Evolutionary conservation across 2,797 vertebrate species (phyloP).

Genomic region (Pelodytes ibericus): DNA sequence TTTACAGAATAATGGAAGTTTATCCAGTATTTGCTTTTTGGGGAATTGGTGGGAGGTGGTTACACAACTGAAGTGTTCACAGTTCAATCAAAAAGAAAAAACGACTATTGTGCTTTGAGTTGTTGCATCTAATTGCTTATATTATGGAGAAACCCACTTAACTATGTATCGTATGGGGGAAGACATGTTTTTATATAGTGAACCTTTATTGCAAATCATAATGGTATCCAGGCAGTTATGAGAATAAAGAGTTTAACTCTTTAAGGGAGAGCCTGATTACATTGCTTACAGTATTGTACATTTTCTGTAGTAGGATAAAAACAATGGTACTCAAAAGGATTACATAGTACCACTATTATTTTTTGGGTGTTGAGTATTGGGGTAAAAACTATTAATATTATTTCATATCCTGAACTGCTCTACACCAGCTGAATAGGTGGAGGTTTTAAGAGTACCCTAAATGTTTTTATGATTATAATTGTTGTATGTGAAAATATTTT

Average conservation of each 20-base stretch:
- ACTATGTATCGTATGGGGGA: conserved; percentile 42
- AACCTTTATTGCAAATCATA: conserved; percentile 43
- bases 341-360: too few species aligned
- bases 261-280: not conserved
- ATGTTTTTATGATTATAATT: too few species aligned
- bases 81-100: conserved; percentile 55
- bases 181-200: conserved; percentile 39
- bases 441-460: too few species aligned
- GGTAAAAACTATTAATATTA: too few species aligned
- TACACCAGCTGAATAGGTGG: too few species aligned
- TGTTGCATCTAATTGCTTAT: conserved; percentile 49
- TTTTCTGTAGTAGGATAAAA: too few species aligned
- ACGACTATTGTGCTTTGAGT: conserved; percentile 40
- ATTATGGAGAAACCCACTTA: conserved; percentile 44
- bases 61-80: conserved; percentile 49
- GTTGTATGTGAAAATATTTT: too few species aligned
- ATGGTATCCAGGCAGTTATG: conserved; percentile 28
- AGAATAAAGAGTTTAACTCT: conserved; percentile 16
- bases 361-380: too few species aligned
- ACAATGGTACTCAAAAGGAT: too few species aligned
- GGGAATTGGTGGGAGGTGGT: conserved; percentile 44
- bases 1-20: conserved; percentile 68
- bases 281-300: too few species aligned
- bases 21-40: conserved; percentile 54
- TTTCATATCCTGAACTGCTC: too few species aligned